These are phyloP conservation scores for Ectemnius cavifrons DNA, from an alignment of 2,888 invertebrate species.

Conservation along the genomic window DNA sequence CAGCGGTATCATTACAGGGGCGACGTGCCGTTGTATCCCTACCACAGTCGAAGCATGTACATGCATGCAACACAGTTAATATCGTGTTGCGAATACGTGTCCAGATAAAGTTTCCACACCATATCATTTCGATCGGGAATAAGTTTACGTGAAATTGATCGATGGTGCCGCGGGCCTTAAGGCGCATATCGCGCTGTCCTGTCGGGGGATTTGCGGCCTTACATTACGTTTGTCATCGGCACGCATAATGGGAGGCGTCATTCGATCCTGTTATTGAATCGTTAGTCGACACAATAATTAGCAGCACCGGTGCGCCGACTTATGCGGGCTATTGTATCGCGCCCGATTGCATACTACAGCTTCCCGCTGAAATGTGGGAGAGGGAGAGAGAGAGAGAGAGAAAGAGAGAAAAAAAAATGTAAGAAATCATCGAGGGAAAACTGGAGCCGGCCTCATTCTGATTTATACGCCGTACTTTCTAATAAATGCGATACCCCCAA, in stretches of 20 bases:
- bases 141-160: slow-evolving; percentile 13
- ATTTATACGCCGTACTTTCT: slow-evolving; percentile 6
- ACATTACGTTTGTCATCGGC: slow-evolving; percentile 34
- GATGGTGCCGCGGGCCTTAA: slow-evolving; percentile 28
- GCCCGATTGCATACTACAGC: too few species aligned
- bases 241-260: slow-evolving; percentile 34
- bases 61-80: slow-evolving; percentile 11
- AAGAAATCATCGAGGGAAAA: slow-evolving; percentile 4
- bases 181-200: slow-evolving; percentile 23
- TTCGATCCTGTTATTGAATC: slow-evolving; percentile 32
- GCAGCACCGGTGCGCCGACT: slow-evolving; percentile 11
- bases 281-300: slow-evolving; percentile 44
- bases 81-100: too few species aligned
- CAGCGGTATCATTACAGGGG: too few species aligned
- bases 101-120: background rate
- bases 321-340: slow-evolving; percentile 7
- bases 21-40: too few species aligned
- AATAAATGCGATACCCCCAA: slow-evolving; percentile 4
- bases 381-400: too few species aligned
- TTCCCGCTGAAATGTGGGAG: too few species aligned
- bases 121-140: background rate
- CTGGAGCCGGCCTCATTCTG: slow-evolving; percentile 3
- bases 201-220: slow-evolving; percentile 25
- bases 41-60: too few species aligned
- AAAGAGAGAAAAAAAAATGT: too few species aligned